Base-by-base conservation (phyloP, 1,140 invertebrate species). In the Nephila pilipes region DNA sequence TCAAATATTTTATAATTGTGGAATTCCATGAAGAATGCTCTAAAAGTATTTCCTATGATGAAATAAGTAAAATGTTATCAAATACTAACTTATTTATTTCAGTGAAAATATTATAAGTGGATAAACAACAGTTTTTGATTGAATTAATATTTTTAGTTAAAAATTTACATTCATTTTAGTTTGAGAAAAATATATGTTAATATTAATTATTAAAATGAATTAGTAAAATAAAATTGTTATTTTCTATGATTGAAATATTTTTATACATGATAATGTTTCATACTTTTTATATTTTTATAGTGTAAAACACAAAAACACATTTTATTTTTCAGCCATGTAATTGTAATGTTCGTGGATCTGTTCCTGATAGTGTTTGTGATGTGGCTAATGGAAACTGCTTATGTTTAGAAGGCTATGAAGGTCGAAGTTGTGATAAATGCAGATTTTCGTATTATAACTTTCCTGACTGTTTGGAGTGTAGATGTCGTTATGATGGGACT, bases 371-470 rank as follows among this genome's bases (percentile, higher is more conserved):
- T 85, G 96, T 97, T 75, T 99, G 99, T 96, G 97, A 98, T 93
- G 94, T 96, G 0, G 95, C 95, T 12, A 97, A 96, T 32, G 99
- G 99, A 0, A 96, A 97, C 94, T 99, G 99, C 95, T 95, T 96
- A 14, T 99, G 99, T 95, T 96, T 97, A 6, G 96, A 97, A 80
- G 98, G 98, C 22, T 99, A 97, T 95, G 96, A 97, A 25, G 98
- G 98, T 0, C 95, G 96, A 5, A 96, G 97, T 85, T 99, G 99
- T 95, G 97, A 98, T 92, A 96, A 95, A 25, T 99, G 99, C 95
- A 94, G 95, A 65, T 96, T 96, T 65, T 98, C 98, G 0, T 98
- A 97, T 95, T 99, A 97, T 95, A 98, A 98, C 16, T 99, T 98
- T 95, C 98, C 99, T 0, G 96, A 97, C 57, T 99, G 99, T 95